A percentile compares a stretch with the other conserved stretches of the same genome.
phyloP scores from a whole-genome alignment of 2,888 invertebrate genomes.

The Dioctria linearis region DNA sequence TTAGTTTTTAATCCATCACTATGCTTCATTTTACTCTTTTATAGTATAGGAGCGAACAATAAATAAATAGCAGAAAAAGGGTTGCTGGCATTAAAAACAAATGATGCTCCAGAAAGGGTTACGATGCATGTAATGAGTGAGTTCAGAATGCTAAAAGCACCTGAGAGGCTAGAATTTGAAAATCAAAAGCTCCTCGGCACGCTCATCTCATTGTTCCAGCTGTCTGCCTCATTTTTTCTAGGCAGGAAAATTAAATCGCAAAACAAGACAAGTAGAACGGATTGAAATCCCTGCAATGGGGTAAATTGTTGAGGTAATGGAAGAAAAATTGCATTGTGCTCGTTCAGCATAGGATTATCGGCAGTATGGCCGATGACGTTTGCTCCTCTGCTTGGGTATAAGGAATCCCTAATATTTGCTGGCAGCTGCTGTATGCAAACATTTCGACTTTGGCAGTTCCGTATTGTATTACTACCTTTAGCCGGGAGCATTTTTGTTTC shows the following conservation, averaged over 20 bases:
- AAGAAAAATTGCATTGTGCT: conserved; percentile 41
- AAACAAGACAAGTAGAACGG: conserved; percentile 47
- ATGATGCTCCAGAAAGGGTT: neutral
- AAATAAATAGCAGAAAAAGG: neutral
- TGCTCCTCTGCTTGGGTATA: neutral
- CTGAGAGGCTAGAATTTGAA: conserved; percentile 28
- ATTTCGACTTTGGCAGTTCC: neutral
- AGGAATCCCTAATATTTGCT: conserved; percentile 4
- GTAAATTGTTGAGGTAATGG: conserved; percentile 38
- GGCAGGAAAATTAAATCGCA: conserved; percentile 49
- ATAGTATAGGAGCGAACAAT: too few relatives aligned
- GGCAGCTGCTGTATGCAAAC: neutral
- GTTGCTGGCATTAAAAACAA: neutral
- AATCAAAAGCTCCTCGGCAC: conserved; percentile 21
- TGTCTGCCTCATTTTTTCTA: conserved; percentile 5
- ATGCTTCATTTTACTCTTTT: too few relatives aligned
- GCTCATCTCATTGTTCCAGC: neutral
- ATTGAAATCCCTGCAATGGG: conserved; percentile 47
- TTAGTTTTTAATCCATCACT: too few relatives aligned
- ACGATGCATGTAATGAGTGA: conserved; percentile 26
- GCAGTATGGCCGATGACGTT: neutral
- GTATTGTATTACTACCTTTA: neutral
- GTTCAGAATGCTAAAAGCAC: conserved; percentile 35
- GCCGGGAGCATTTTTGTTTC: conserved; percentile 4
- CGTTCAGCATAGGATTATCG: neutral